Conservation (phyloP, 2,113 vertebrate genomes). For the Pelecanus crispus region DNA sequence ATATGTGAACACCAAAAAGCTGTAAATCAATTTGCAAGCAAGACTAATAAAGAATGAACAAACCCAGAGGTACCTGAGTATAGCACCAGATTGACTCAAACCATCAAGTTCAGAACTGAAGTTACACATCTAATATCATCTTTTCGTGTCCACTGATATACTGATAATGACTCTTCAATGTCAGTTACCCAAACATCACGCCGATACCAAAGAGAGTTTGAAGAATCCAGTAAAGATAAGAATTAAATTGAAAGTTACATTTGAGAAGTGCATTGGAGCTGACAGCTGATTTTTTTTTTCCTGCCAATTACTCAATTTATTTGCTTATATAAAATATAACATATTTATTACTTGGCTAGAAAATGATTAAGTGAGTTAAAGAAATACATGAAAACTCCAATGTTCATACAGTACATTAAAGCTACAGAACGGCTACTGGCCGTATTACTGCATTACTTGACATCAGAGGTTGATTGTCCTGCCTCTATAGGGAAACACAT, state of each 20-base stretch:
- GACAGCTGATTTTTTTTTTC: not conserved
- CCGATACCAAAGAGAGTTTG: not conserved
- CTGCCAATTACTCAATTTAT: not conserved
- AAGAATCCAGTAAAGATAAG: not conserved
- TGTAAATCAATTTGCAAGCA: not conserved
- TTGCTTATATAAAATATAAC: not conserved
- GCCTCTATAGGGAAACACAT: not conserved
- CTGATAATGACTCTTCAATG: not conserved
- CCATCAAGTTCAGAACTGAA: not conserved
- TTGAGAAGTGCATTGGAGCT: not conserved
- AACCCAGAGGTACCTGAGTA: accelerated
- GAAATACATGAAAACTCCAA: not conserved
- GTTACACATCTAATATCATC: not conserved
- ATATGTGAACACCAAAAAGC: not conserved
- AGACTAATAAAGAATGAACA: accelerated
- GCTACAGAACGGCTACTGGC: not conserved
- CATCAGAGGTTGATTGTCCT: not conserved
- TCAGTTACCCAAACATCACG: not conserved
- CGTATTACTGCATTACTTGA: not conserved
- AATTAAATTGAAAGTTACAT: not conserved
- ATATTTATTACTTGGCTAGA: not conserved
- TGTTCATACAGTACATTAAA: not conserved
- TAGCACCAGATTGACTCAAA: not conserved
- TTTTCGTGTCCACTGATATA: not conserved
- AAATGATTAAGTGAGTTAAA: not conserved